Evolutionary conservation across 1,140 invertebrate genomes (phyloP), one percentile per base, ranked within the genome.

Genomic region (Mylabris phalerata): DNA sequence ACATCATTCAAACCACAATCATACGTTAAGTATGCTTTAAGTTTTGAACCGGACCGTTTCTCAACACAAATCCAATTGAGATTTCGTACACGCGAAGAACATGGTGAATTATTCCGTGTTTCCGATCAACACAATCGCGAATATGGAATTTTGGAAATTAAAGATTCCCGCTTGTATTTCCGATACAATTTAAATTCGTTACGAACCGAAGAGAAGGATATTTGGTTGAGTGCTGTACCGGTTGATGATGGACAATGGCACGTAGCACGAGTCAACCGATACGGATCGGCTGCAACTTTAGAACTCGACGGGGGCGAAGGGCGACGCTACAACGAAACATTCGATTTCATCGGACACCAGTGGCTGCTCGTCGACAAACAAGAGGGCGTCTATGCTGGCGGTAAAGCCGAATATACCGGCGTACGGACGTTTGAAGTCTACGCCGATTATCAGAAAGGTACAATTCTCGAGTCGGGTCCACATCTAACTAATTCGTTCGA

Each of bases 201-300:
- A 61, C 80, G 90, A 59, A 89, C 90, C 6, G 90, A 95, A 75
- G 90, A 97, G 74, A 82, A 85, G 66, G 89, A 93, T 71, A 85
- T 98, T 54, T 94, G 92, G 87, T 77, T 98, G 9, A 92, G 88
- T 52, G 84, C 90, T 32, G 87, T 96, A 10, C 82, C 86, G 2
- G 93, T 97, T 1, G 92, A 95, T 70, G 94, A 98, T 76, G 96
- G 96, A 9, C 93, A 96, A 68, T 98, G 95, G 95, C 96, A 98
- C 72, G 91, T 90, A 6, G 93, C 94, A 0, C 83, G 88, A 62
- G 89, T 92, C 0, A 88, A 85, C 66, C 83, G 96, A 56, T 94
- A 92, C 65, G 95, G 95, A 39, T 94, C 92, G 39, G 91, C 93
- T 4, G 93, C 95, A n/a, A 93, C 89, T 9, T 74, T 98, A 44